Evolutionary conservation across 2,888 invertebrate genomes (phyloP).

Genomic region (Embidobia sp.): DNA sequence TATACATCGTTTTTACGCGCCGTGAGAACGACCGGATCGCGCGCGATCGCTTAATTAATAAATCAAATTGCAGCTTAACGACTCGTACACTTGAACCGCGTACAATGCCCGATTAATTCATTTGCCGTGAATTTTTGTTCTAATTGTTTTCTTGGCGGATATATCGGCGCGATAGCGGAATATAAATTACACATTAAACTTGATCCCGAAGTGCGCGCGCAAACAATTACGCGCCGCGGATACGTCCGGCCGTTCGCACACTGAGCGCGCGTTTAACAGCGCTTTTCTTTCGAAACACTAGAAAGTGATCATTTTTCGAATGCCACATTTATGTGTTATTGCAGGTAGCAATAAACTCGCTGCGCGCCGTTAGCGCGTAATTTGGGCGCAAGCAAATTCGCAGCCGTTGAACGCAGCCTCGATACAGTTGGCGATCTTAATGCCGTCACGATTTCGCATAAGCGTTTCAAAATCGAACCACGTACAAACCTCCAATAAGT

Average conservation of each 20-base stretch:
- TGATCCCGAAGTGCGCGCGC: slow-evolving; percentile 42
- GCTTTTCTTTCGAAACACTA: slow-evolving; percentile 63
- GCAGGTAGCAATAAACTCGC: slow-evolving; percentile 36
- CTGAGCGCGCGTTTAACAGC: slow-evolving; percentile 28
- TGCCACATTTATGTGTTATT: slow-evolving; percentile 52
- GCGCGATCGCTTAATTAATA: slow-evolving; percentile 34
- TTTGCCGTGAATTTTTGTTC: slow-evolving; percentile 29
- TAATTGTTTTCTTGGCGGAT: slow-evolving; percentile 45
- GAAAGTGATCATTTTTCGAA: slow-evolving; percentile 62
- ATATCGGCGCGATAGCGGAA: slow-evolving; percentile 35
- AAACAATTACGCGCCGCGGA: slow-evolving; percentile 31
- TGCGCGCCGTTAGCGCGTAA: slow-evolving; percentile 15
- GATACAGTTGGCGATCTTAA: slow-evolving; percentile 7
- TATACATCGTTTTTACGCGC: slow-evolving; percentile 11
- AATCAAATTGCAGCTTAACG: slow-evolving; percentile 33
- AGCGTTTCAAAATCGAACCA: slow-evolving; percentile 13
- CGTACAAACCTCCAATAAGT: background rate
- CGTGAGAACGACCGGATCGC: slow-evolving; percentile 35
- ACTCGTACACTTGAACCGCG: background rate
- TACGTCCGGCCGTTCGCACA: slow-evolving; percentile 15
- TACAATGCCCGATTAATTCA: slow-evolving; percentile 36
- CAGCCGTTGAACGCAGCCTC: background rate
- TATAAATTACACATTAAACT: slow-evolving; percentile 61
- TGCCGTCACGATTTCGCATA: background rate
- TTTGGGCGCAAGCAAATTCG: slow-evolving; percentile 37